Base-by-base conservation (phyloP, 1,140 invertebrate genomes). In the Theocolax elegans region DNA sequence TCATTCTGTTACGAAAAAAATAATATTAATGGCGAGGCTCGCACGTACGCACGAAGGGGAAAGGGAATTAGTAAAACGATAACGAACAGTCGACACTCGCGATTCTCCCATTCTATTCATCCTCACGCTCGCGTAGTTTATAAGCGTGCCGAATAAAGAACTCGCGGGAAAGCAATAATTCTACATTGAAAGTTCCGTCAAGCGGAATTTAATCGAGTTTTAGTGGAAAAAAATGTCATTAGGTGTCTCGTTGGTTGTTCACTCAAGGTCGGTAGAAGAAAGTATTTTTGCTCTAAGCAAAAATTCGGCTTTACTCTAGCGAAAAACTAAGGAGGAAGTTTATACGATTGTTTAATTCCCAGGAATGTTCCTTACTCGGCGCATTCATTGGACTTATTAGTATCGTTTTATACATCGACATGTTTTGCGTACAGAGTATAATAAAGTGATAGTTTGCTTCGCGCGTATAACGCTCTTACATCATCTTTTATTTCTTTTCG, bases 391-490 rank as follows among this genome's bases (percentile, higher is more conserved):
- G 71, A 72, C 72, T 70, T 74, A 67, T 65, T 76, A 77, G 72
- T 77, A 79, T 77, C 75, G 78, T 76, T 78, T 79, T 77, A 78
- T 79, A 78, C 75, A 80, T 78, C 74, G 73, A 77, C 76, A 67
- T 75, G 72, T 77, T 60, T 72, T 72, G 76, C 75, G 72, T 74
- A 76, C 72, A 77, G 71, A 78, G 74, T 77, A 79, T 72, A 79
- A 74, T 73, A 76, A 51, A 68, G 19, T 38, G 46, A 59, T 51
- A 40, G 56, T 42, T 53, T 54, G 35, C 1, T 3, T 59, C 27
- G 27, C 25, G 51, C 27, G 15, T 35, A 35, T 35, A 35, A 35
- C 31, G 31, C 10, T 10, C 10, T 35, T 35, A 6, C 31, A 35
- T 35, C 31, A 35, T 35, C 10, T 35, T 35, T 35, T 35, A 6